Evolutionary conservation across 2,888 invertebrate genomes (phyloP), one percentile per base, ranked within the genome.

Genomic region (Drosophila melanocephala): DNA sequence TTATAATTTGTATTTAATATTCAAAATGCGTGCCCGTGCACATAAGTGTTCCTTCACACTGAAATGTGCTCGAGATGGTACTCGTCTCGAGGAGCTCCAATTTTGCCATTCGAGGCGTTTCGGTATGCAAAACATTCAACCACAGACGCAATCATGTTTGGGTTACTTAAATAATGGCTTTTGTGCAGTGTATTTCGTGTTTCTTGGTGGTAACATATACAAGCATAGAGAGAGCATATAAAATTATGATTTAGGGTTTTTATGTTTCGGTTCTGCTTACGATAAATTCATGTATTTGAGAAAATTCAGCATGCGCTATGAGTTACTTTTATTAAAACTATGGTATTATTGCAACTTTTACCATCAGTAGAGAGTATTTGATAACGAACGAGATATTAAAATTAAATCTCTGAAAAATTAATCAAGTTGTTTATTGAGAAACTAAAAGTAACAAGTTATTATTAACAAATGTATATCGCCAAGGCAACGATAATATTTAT

Each of bases 1-100:
- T 72, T 68, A 75, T 79, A 75, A 85, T 81, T 75, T 72, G 63
- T 70, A 85, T 79, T 79, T 72, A 74, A 77, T 85, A 85, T 85
- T 79, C 81, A 74, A 62, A 69, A 73, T 71, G 67, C 66, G 74
- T 74, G 39, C 60, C 61, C 47, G 22, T 37, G 33, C 63, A 52
- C 60, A 60, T 10, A 60, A 60, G 51, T 35, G 59, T 57, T 57
- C n/a, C 50, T 39, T 22, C 26, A 12, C 26, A 44, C 51, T 35
- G 26, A 58, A 58, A 56, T 50, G 47, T 50, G 47, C 35, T 32
- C 4, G 52, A 52, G 16, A 26, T n/a, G 57, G n/a, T 55, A 16
- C 28, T 47, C 37, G 26, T 56, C 32, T 47, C 9, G 26, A 47
- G n/a, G 19, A 16, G n/a, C 57, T 62, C 28, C 44, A 53, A 50